These are phyloP conservation scores for Alosa alosa DNA, from an alignment of 2,113 vertebrate genomes.

Conservation along the genomic window DNA sequence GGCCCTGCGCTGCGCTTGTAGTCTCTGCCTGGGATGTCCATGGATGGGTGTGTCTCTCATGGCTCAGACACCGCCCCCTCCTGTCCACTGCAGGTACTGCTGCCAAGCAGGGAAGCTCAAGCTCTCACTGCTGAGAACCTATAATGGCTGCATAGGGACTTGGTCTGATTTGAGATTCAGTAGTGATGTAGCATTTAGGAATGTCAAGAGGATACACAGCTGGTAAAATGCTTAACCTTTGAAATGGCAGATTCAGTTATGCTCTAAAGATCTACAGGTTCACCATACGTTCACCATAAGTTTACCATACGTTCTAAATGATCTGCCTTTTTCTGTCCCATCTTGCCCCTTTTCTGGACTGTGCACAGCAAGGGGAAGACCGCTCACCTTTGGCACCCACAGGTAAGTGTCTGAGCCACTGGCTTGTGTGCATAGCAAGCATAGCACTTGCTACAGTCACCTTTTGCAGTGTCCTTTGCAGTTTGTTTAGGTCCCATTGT, in stretches of 20 bases:
- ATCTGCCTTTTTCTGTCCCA: constrained; percentile 25
- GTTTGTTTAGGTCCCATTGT: neutral
- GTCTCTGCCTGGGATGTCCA: constrained; percentile 49
- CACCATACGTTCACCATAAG: constrained; percentile 11
- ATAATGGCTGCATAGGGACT: neutral
- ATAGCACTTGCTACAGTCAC: neutral
- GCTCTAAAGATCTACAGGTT: neutral
- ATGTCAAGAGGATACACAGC: neutral
- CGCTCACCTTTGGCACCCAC: constrained; percentile 74
- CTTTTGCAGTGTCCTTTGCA: neutral
- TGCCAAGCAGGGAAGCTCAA: neutral
- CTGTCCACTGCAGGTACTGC: constrained; percentile 62
- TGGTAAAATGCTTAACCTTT: neutral
- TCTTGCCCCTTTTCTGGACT: constrained; percentile 28
- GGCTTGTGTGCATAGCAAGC: neutral
- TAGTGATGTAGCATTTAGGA: neutral
- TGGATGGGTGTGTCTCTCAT: constrained; percentile 50
- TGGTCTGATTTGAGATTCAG: neutral
- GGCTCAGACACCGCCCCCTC: constrained; percentile 45
- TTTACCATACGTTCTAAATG: constrained; percentile 38
- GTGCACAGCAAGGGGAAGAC: constrained; percentile 78
- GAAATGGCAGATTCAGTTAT: neutral
- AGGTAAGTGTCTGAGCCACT: constrained; percentile 70
- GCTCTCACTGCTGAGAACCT: constrained; percentile 34
- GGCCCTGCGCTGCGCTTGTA: constrained; percentile 57